Evolutionary conservation across 30 jellyfish, hydroid and myxozoan genomes (phyloP).

Genomic region (Pelagia noctiluca): DNA sequence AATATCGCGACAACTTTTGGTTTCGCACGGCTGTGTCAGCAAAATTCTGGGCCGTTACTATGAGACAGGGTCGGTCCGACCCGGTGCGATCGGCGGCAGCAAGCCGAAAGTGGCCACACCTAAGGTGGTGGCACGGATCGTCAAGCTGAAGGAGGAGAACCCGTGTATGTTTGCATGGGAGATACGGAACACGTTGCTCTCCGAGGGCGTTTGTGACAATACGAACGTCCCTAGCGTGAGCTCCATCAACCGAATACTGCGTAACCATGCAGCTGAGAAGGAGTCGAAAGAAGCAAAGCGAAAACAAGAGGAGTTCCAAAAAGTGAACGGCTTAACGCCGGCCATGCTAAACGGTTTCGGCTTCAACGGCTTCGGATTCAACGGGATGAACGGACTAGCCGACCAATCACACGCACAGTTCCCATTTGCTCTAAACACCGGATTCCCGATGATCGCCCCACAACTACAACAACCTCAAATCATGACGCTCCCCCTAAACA

Average conservation of each 20-base stretch:
- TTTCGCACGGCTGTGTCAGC: slow-evolving; percentile 99
- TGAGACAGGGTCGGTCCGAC: slow-evolving; percentile 99
- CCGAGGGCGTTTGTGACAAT: slow-evolving; percentile 97
- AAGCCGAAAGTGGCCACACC: slow-evolving; percentile 99
- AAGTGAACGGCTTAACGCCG: slow-evolving; percentile 86
- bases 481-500: slow-evolving; percentile 87
- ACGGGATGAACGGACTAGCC: slow-evolving; percentile 80
- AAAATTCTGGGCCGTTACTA: slow-evolving; percentile 97
- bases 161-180: slow-evolving; percentile 99
- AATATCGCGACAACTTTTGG: slow-evolving; percentile 92
- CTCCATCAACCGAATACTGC: slow-evolving; percentile 90
- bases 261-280: slow-evolving; percentile 98
- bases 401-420: slow-evolving; percentile 89
- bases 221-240: slow-evolving; percentile 96
- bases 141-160: slow-evolving; percentile 94
- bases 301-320: slow-evolving; percentile 94
- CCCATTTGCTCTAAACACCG: slow-evolving; percentile 94
- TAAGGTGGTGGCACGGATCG: slow-evolving; percentile 94
- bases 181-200: slow-evolving; percentile 84
- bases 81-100: slow-evolving; percentile 99
- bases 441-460: slow-evolving; percentile 92
- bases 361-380: slow-evolving; percentile 90
- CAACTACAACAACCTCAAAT: slow-evolving; percentile 91
- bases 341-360: slow-evolving; percentile 92
- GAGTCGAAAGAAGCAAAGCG: slow-evolving; percentile 97